Conservation (phyloP, 2,113 vertebrate species). For the Galbula dea region DNA sequence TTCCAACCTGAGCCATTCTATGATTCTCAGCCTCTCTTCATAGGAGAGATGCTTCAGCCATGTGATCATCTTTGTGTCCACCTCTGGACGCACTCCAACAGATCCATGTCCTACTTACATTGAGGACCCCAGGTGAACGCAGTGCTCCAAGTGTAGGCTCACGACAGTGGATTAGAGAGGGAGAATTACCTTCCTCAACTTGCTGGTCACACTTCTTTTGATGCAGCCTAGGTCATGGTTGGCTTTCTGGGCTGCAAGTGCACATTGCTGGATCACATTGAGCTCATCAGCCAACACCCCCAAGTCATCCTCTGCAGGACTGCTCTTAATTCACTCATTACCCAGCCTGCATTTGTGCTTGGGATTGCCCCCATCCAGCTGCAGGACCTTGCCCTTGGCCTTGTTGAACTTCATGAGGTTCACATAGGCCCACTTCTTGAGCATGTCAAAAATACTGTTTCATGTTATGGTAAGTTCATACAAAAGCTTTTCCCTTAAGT, state of each 20-base stretch:
- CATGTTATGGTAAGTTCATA: not conserved
- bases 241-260: not conserved
- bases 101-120: not conserved
- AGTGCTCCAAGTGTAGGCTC: not conserved
- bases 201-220: not conserved
- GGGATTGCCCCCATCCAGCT: not conserved
- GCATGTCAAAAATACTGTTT: not conserved
- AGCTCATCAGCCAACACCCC: not conserved
- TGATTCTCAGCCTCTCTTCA: not conserved
- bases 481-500: not conserved
- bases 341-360: not conserved
- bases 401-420: not conserved
- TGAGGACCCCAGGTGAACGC: not conserved
- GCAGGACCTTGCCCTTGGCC: not conserved
- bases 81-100: not conserved
- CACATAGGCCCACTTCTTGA: not conserved
- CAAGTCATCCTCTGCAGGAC: not conserved
- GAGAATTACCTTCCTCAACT: not conserved
- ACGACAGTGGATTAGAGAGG: not conserved
- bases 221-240: not conserved
- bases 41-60: not conserved
- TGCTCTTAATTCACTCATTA: not conserved
- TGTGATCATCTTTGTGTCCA: not conserved
- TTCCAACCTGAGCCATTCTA: too few species aligned
- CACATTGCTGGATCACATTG: not conserved